phyloP scores from a whole-genome alignment of 2,113 vertebrate species.

The Stercorarius parasiticus region DNA sequence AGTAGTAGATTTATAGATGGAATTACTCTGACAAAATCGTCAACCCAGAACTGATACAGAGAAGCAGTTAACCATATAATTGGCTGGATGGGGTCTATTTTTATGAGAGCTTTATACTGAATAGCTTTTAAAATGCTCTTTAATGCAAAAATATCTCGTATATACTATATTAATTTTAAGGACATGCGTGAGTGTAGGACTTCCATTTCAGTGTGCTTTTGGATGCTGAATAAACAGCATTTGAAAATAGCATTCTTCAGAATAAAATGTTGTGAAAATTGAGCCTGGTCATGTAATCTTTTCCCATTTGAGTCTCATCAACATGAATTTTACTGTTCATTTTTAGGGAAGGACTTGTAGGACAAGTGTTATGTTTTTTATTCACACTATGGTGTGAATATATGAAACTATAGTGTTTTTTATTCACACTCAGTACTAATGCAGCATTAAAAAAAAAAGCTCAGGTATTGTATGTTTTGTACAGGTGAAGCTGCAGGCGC shows the following conservation, averaged over 20 bases:
- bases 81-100: neutral
- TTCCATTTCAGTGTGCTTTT: neutral
- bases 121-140: neutral
- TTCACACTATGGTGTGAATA: neutral
- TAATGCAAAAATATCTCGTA: neutral
- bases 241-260: neutral
- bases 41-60: neutral
- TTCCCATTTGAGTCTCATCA: neutral
- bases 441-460: neutral
- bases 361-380: neutral
- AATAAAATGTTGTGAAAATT: neutral
- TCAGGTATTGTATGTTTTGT: neutral
- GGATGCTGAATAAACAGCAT: neutral
- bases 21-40: neutral
- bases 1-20: neutral
- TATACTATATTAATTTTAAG: neutral
- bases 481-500: neutral
- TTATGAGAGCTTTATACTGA: neutral
- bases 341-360: neutral
- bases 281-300: neutral
- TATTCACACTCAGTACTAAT: neutral
- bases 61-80: neutral
- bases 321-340: neutral
- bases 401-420: neutral
- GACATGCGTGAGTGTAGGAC: neutral